Evolutionary conservation across 2,113 vertebrate species (phyloP).

Genomic region (Okapia johnstoni): DNA sequence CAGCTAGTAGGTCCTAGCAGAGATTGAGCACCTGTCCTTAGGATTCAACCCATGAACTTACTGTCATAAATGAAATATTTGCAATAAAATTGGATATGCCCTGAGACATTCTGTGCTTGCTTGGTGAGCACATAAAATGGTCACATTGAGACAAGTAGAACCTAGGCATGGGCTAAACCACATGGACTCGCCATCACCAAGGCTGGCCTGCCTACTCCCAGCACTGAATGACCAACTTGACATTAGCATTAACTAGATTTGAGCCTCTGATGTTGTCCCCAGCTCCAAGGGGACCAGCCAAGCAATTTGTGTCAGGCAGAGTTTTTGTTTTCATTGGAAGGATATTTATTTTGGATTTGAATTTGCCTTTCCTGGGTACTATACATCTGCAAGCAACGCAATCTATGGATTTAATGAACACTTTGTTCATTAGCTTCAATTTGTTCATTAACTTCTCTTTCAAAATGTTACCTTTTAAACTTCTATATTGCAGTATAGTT

Average conservation of each 20-base stretch:
- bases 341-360: background rate
- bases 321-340: background rate
- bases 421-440: background rate
- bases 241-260: background rate
- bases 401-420: background rate
- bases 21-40: background rate
- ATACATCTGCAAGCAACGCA: background rate
- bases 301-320: background rate
- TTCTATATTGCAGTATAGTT: background rate
- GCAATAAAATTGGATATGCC: background rate
- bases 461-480: background rate
- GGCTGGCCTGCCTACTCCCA: background rate
- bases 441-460: conserved; percentile 2
- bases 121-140: background rate
- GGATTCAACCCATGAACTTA: background rate
- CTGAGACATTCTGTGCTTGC: background rate
- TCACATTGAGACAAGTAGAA: background rate
- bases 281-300: background rate
- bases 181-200: background rate
- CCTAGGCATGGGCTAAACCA: background rate
- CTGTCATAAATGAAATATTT: background rate
- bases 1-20: background rate
- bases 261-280: background rate
- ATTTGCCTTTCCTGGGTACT: background rate
- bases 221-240: background rate